phyloP scores from a whole-genome alignment of 2,113 vertebrate genomes.

The Tretioscincus oriximinensis region DNA sequence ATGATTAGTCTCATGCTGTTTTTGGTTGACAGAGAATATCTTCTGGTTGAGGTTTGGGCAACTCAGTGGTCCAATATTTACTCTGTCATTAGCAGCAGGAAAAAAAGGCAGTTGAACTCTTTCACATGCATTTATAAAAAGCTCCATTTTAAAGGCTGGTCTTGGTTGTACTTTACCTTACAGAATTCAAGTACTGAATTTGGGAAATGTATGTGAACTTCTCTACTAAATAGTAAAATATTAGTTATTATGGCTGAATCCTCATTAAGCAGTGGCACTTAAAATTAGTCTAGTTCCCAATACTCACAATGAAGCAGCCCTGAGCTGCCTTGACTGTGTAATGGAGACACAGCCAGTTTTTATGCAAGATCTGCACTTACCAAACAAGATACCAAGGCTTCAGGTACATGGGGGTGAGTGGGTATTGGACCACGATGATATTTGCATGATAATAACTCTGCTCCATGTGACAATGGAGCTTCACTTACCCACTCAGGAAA shows the following conservation, averaged over 20 bases:
- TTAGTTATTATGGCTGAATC: background rate
- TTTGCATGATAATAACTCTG: too few relatives aligned
- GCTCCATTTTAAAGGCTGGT: background rate
- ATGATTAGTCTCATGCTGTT: conserved; percentile 40
- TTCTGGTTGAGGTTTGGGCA: conserved; percentile 15
- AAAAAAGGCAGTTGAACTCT: conserved; percentile 12
- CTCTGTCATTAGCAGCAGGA: conserved; percentile 13
- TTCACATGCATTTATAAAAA: conserved; percentile 26
- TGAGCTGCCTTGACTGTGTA: too few relatives aligned
- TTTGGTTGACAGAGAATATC: conserved; percentile 39
- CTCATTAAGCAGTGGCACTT: too few relatives aligned
- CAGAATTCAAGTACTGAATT: background rate
- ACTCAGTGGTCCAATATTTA: conserved; percentile 22
- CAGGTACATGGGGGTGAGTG: too few relatives aligned
- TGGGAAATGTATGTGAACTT: background rate
- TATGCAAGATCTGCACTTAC: too few relatives aligned
- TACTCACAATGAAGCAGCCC: too few relatives aligned
- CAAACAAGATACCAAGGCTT: too few relatives aligned
- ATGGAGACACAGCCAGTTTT: too few relatives aligned
- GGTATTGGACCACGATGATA: too few relatives aligned
- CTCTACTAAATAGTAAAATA: background rate
- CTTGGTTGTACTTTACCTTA: background rate
- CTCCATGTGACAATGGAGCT: too few relatives aligned
- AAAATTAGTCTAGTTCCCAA: too few relatives aligned
- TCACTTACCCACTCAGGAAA: too few relatives aligned